phyloP scores from a whole-genome alignment of 2,888 invertebrate species.

The Cyrtodaria siliqua region DNA sequence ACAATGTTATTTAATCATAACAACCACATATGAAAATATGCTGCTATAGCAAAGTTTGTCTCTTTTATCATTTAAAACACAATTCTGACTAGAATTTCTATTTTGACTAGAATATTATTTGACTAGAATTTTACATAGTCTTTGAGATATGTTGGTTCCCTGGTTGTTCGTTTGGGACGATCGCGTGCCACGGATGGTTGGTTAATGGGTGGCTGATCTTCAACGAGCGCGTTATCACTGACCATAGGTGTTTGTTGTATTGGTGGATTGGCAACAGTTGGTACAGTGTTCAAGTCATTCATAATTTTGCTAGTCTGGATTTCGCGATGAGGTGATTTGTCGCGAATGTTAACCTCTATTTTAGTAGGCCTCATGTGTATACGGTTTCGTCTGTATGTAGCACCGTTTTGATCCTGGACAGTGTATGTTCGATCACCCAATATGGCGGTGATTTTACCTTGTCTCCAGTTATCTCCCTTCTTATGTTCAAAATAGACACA shows the following conservation, averaged over 20 bases:
- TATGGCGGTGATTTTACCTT: conserved; percentile 8
- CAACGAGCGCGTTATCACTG: background rate
- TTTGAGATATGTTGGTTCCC: conserved; percentile 22
- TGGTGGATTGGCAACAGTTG: background rate
- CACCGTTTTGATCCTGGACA: conserved; percentile 11
- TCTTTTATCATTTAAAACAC: too few relatives aligned
- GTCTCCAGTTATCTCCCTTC: too few relatives aligned
- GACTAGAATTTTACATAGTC: conserved; percentile 15
- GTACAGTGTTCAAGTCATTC: background rate
- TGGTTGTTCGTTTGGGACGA: conserved; percentile 9
- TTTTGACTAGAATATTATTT: too few relatives aligned
- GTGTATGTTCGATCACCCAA: conserved; percentile 11
- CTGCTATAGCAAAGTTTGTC: too few relatives aligned
- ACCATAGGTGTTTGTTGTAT: background rate
- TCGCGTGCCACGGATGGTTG: background rate
- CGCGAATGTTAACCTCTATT: conserved; percentile 11
- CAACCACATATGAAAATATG: too few relatives aligned
- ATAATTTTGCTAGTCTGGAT: background rate
- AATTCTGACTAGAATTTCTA: too few relatives aligned
- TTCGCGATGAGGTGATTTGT: conserved; percentile 16
- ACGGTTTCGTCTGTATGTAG: conserved; percentile 26
- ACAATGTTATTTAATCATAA: too few relatives aligned
- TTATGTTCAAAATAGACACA: too few relatives aligned
- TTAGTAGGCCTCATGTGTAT: conserved; percentile 32
- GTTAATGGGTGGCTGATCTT: background rate